A percentile compares a stretch with the other conserved stretches of the same genome.
Evolutionary conservation across 2,797 vertebrate genomes (phyloP).

Genomic region (Cephalopachus bancanus): DNA sequence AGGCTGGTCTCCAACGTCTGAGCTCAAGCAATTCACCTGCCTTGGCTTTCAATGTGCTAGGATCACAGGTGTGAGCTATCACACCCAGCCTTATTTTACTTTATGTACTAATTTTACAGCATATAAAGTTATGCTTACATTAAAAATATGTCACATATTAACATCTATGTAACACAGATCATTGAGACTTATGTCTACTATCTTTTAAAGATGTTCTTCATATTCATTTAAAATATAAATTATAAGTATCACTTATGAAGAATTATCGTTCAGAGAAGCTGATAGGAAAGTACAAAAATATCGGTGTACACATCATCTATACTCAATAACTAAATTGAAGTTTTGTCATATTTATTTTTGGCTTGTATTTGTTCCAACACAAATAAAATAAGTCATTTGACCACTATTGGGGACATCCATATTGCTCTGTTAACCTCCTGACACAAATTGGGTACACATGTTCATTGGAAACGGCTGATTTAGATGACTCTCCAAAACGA

Average conservation of each 20-base stretch:
- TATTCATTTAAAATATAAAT: conserved; percentile 57
- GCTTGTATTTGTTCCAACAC: neutral
- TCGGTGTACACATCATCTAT: neutral
- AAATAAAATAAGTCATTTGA: neutral
- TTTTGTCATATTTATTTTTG: neutral
- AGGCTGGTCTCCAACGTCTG: no score
- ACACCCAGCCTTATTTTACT: no score
- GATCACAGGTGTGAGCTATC: no score
- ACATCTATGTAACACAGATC: conserved; percentile 47
- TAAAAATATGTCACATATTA: neutral
- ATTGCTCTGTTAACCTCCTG: neutral
- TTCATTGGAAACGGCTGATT: neutral
- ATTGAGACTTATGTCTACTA: neutral
- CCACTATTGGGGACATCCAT: neutral
- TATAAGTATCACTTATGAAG: conserved; percentile 9
- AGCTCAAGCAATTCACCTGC: no score
- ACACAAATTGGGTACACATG: neutral
- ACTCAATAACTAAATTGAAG: neutral
- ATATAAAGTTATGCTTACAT: neutral
- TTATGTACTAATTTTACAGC: neutral
- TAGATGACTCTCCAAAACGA: neutral
- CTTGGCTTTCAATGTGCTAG: no score
- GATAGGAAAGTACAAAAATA: neutral
- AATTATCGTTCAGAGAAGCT: neutral
- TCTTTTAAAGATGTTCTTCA: conserved; percentile 63